Base-by-base conservation (phyloP, 2,888 invertebrate species). In the Nasonovia ribisnigri region DNA sequence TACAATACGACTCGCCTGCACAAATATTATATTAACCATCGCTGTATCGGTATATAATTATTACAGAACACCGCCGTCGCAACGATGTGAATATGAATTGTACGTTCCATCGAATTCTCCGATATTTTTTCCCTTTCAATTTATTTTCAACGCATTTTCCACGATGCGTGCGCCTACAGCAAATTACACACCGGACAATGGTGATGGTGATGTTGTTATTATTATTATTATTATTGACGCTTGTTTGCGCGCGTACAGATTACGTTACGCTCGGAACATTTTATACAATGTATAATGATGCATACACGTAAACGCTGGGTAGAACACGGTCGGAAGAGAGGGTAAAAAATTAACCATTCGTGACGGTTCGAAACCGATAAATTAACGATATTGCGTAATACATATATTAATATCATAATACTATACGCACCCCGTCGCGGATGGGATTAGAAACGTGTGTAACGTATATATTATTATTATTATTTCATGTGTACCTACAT, bases 281-380 rank as follows among this genome's bases (percentile, higher is more conserved):
- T 57, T 57, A 57, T 26, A 57, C 57, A 57, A 57, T 57, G 57
- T 57, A 57, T 57, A 57, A 57, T 57, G 57, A 57, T 43, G 77
- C 36, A 77, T 77, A 84, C 90, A 84, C 90, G 24, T n/a, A 57
- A 29, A 67, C 3, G 11, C 36, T 13, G 77, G 13, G 36, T 36
- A 0, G 0, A 36, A 67, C 77, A 6, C 26, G 36, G 11, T 48
- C 26, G 36, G 16, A 20, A 36, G 20, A 42, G 36, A 24, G n/a
- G 20, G 46, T 57, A 87, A 87, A 77, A 92, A 92, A 92, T 67
- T 92, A 92, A 92, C 92, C 92, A 29, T 67, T 92, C 92, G 87
- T 92, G 60, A 91, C 86, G 46, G 91, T 84, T 91, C 29, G 36
- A 67, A 67, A 67, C 48, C 67, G 60, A 90, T 90, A 90, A 90